A percentile compares a stretch with the other conserved stretches of the same genome.
Conservation (phyloP, 2,113 vertebrate genomes). For the Grallaria varia region DNA sequence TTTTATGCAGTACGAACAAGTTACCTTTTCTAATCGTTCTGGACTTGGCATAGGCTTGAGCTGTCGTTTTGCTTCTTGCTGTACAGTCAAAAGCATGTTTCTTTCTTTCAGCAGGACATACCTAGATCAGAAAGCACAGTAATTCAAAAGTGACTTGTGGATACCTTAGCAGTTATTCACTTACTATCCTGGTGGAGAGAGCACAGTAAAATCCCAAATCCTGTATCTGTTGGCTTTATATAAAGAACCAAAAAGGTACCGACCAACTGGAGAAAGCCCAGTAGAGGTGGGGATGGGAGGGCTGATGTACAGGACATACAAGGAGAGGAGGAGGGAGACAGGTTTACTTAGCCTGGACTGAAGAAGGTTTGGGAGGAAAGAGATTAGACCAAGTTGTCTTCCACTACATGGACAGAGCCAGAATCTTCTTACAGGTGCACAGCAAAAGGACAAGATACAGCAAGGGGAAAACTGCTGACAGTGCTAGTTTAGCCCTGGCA, state of each 20-base stretch:
- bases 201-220: not conserved
- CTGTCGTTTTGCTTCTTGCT: slow-evolving; percentile 90
- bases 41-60: slow-evolving; percentile 87
- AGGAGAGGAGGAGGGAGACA: not conserved
- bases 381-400: not conserved
- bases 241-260: not conserved
- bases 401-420: not conserved
- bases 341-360: not conserved
- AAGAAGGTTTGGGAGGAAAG: not conserved
- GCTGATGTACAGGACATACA: too few relatives aligned
- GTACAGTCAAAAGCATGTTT: slow-evolving; percentile 92
- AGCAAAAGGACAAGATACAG: not conserved
- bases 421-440: not conserved
- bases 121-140: slow-evolving; percentile 74
- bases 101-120: slow-evolving; percentile 95
- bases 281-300: not conserved
- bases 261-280: not conserved
- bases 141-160: not conserved
- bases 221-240: not conserved
- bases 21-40: slow-evolving; percentile 90
- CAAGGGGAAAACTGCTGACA: not conserved
- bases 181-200: not conserved
- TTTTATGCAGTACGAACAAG: not conserved
- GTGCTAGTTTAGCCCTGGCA: not conserved
- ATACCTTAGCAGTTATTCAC: not conserved